Conservation (phyloP, 2,888 invertebrate genomes). For the Ernsta delagoae region DNA sequence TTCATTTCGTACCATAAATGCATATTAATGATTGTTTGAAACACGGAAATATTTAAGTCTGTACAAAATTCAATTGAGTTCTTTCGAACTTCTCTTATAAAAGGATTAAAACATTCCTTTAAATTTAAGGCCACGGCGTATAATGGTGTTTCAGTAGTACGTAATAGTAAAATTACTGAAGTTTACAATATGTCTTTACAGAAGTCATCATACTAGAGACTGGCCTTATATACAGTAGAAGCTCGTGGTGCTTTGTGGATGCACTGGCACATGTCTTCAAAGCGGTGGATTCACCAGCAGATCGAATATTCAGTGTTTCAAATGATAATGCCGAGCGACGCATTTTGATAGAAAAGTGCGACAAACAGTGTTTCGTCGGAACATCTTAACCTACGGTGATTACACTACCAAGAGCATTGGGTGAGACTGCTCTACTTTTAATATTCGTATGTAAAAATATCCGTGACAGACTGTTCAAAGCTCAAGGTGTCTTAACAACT, state of each 20-base stretch:
- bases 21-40: conserved; percentile 54
- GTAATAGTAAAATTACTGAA: conserved; percentile 72
- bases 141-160: conserved; percentile 84
- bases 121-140: conserved; percentile 84
- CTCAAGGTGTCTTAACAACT: conserved; percentile 82
- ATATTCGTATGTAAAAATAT: conserved; percentile 75
- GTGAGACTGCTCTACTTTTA: conserved; percentile 61
- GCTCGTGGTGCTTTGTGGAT: conserved; percentile 48
- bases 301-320: conserved; percentile 38
- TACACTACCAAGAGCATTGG: conserved; percentile 66
- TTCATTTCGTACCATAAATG: conserved; percentile 60
- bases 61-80: conserved; percentile 67
- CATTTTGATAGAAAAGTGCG: conserved; percentile 45
- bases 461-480: conserved; percentile 79
- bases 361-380: conserved; percentile 40
- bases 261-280: conserved; percentile 38
- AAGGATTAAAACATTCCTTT: conserved; percentile 79
- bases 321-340: conserved; percentile 52
- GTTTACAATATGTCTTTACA: conserved; percentile 54
- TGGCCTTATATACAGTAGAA: conserved; percentile 72
- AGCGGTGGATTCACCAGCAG: conserved; percentile 26
- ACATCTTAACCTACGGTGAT: conserved; percentile 57
- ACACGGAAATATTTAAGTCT: conserved; percentile 62
- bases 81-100: conserved; percentile 63
- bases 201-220: conserved; percentile 65